Evolutionary conservation across 2,113 vertebrate species (phyloP), one percentile per base, ranked within the genome.

Genomic region (Ia io): DNA sequence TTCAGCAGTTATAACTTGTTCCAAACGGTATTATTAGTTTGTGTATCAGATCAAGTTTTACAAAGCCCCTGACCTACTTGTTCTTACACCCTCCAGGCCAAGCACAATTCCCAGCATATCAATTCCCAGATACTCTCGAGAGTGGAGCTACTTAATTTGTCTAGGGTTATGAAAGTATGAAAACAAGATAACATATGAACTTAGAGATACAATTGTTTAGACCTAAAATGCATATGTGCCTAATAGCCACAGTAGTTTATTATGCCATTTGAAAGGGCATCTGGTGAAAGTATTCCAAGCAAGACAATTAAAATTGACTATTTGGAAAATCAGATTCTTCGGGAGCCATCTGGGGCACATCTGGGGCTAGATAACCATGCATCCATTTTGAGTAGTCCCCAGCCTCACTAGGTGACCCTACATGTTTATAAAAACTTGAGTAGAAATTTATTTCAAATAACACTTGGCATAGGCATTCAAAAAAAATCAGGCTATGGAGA

Each of bases 321-420:
- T 71, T 53, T 69, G 82, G n/a, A 76, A 95, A 94, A 84, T 67
- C 65, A 63, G 59, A 88, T 84, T 88, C 23, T 37, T 91, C n/a
- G 71, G 17, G 28, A 44, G 14, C 61, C 51, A 28, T 61, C 56
- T 93, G 87, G 30, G 59, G 79, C 20, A 80, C 67, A 71, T 80
- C 84, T 63, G 12, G 63, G 37, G 13, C 35, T 69, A 71, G 42
- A 67, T 70, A 80, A 94, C 2, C 44, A n/a, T 67, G 4, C 23
- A 67, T 87, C 56, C 79, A 3, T 61, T 84, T 94, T 93, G 20
- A 92, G 8, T 63, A 79, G 73, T 82, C 22, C n/a, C 22, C 70
- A 51, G 74, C 78, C 88, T 97, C 20, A 25, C 71, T 61, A 30
- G 32, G 49, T 84, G 35, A 88, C 20, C 32, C 35, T 85, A 0